A percentile compares a stretch with the other conserved stretches of the same genome.
phyloP scores from a whole-genome alignment of 2,113 vertebrate genomes.

The Nothocercus julius region DNA sequence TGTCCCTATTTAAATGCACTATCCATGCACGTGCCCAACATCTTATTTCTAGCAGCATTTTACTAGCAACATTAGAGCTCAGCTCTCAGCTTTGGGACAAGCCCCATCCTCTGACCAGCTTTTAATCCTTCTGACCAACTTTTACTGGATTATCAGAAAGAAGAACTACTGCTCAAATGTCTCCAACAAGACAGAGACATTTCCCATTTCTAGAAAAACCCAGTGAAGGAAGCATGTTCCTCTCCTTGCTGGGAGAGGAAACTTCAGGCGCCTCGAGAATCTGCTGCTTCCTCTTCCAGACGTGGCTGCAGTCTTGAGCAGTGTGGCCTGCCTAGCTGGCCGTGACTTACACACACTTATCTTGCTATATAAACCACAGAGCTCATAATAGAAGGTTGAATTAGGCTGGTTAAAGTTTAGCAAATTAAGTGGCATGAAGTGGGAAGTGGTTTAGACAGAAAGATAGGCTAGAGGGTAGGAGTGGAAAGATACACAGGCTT shows the following conservation, averaged over 20 bases:
- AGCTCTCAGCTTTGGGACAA: neutral
- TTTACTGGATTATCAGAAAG: neutral
- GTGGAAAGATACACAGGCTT: neutral
- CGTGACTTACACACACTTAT: neutral
- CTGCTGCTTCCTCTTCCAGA: neutral
- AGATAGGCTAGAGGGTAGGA: neutral
- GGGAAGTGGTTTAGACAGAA: neutral
- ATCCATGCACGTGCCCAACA: neutral
- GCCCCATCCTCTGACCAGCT: neutral
- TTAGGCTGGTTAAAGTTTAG: neutral
- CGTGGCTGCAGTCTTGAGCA: neutral
- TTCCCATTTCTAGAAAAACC: neutral
- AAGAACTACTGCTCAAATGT: neutral
- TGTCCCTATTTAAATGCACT: fast-evolving
- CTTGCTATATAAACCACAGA: neutral
- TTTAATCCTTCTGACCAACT: neutral
- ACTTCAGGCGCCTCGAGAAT: neutral
- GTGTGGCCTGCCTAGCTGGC: neutral
- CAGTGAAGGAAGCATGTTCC: neutral
- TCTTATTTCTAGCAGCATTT: neutral
- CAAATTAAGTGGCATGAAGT: neutral
- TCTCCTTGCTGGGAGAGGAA: neutral
- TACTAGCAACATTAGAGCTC: neutral
- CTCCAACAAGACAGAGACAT: neutral
- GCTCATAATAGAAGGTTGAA: neutral